Base-by-base conservation (phyloP, 2,888 invertebrate species). In the Ectobius pallidus region DNA sequence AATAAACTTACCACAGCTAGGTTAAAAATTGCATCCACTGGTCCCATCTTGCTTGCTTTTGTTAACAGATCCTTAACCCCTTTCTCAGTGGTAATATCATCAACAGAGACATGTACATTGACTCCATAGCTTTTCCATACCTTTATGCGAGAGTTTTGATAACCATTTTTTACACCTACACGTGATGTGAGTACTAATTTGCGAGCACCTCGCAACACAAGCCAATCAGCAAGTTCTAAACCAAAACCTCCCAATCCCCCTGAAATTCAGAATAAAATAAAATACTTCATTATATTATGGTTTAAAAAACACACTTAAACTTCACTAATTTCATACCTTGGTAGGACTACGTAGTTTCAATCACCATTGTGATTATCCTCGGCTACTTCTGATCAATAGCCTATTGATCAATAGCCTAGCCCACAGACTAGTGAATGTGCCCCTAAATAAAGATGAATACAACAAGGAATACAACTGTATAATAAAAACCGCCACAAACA, bases 191-290 rank as follows among this genome's bases (percentile, higher is more conserved):
- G 83, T n/a, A 88, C 83, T 20, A 89, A 76, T 62, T 85, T 83
- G 67, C 80, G 83, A 44, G 87, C 87, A 25, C 96, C 96, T 75
- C 96, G 87, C 68, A 92, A 82, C 65, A 95, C 87, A 78, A 98
- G 84, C 94, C 95, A 96, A 79, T 95, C 92, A 0, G 91, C 90
- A 63, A 97, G 82, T 82, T 97, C 97, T 63, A 97, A 84, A 4
- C 97, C 97, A 80, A 97, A 95, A 0, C 97, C 97, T 55, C 97
- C 97, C 0, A 97, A 86, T 58, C 97, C 96, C 14, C 93, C 93
- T 0, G 83, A 93, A 88, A 49, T n/a, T n/a, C n/a, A n/a, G n/a
- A n/a, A n/a, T n/a, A n/a, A n/a, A n/a, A n/a, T n/a, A n/a, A n/a
- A n/a, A n/a, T n/a, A n/a, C n/a, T n/a, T n/a, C n/a, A n/a, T n/a